Base-by-base conservation (phyloP, 1,140 invertebrate species). In the Ericerus pela region DNA sequence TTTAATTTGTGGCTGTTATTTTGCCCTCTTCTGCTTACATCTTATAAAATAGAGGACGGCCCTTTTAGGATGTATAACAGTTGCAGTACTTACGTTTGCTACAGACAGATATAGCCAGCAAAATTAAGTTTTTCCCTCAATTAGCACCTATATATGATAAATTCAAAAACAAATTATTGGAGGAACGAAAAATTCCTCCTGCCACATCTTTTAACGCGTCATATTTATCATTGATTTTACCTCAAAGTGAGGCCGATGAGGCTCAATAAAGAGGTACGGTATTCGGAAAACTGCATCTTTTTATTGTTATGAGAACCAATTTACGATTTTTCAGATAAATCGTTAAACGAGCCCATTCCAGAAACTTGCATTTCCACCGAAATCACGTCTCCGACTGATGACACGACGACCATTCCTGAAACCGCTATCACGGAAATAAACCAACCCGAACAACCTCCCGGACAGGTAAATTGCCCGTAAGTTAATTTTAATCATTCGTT, bases 311-410 rank as follows among this genome's bases (percentile, higher is more conserved):
- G 16, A 54, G 11, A 54, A 53, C 28, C 18, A 36, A 33, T 16
- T 33, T 18, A 16, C n/a, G n/a, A 2, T 31, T 11, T 29, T 38
- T 30, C 16, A 43, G 54, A 28, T 43, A 30, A 37, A 47, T 47
- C 41, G 14, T 24, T 47, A 4, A 47, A 47, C 18, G 41, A 47
- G 14, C 26, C 41, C 41, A 47, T 47, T 47, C 41, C 41, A 47
- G 41, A 47, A 47, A 14, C 41, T 5, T 47, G 10, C 4, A 47
- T 6, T 22, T 47, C 10, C 26, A 47, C 41, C 10, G 41, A 47
- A 14, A 14, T 24, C 10, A 24, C 41, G 22, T 14, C 20, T 6
- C 16, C 20, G 14, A 47, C 20, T 47, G 20, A 20, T 24, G 41
- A 47, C 22, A 47, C 26, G 12, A 10, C 3, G 16, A 47, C 18